A percentile compares a stretch with the other conserved stretches of the same genome.
phyloP scores from a whole-genome alignment of 2,888 invertebrate genomes.

The Agonopterix arenella region DNA sequence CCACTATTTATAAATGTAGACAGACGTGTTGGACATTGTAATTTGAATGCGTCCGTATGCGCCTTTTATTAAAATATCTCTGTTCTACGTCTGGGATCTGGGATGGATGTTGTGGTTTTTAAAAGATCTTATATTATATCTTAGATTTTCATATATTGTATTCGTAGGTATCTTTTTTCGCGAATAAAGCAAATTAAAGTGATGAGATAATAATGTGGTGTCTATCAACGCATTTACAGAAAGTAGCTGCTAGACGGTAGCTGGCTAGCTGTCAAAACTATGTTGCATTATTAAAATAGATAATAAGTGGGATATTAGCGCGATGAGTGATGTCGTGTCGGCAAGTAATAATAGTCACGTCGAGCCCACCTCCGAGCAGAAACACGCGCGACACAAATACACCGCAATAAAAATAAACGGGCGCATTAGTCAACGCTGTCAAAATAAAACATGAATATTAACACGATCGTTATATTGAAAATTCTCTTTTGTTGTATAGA shows the following conservation, averaged over 20 bases:
- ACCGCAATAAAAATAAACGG: constrained; percentile 72
- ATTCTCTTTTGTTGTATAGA: constrained; percentile 23
- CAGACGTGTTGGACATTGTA: constrained; percentile 2
- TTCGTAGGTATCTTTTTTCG: no score
- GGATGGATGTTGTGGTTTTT: no score
- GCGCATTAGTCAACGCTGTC: constrained; percentile 71
- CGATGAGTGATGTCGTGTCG: constrained; percentile 70
- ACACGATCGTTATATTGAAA: constrained; percentile 35
- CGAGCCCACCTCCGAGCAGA: constrained; percentile 39
- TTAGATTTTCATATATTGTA: no score
- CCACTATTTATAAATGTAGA: constrained; percentile 2
- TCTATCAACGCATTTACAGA: constrained; percentile 25
- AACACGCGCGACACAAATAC: constrained; percentile 63
- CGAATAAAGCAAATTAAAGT: no score
- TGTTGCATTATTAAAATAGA: constrained; percentile 53
- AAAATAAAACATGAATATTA: constrained; percentile 66
- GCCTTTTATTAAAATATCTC: no score
- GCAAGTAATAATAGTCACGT: constrained; percentile 63
- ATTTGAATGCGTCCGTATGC: not conserved
- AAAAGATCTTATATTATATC: no score
- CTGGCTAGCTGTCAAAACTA: constrained; percentile 57
- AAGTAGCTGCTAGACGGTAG: no score
- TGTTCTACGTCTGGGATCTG: no score
- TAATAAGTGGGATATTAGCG: constrained; percentile 62
- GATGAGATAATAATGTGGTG: no score